Percentiles rank a stretch among this genome's conserved stretches.
Conservation (phyloP, 2,888 invertebrate genomes). For the Unio delphinus region DNA sequence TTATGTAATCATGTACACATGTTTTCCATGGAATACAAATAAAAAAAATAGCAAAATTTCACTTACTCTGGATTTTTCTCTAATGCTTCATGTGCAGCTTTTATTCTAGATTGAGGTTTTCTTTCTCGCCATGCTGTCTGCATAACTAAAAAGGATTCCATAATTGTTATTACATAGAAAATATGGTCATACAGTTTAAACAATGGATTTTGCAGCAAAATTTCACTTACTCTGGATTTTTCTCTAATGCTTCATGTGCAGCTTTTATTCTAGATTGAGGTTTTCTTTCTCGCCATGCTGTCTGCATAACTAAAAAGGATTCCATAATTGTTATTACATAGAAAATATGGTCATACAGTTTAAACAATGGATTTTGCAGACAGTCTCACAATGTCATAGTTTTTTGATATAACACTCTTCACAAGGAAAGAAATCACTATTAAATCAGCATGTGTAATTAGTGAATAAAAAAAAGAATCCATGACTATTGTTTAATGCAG, state of each 20-base stretch:
- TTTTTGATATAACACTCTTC: too few species aligned
- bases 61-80: slow-evolving; percentile 84
- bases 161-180: not conserved
- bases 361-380: not conserved
- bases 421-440: too few species aligned
- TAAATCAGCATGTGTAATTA: too few species aligned
- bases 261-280: slow-evolving; percentile 90
- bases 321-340: not conserved
- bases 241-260: slow-evolving; percentile 89
- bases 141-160: slow-evolving; percentile 78
- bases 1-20: too few species aligned
- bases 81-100: slow-evolving; percentile 90
- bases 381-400: too few species aligned
- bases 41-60: slow-evolving; percentile 1
- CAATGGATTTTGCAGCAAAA: not conserved
- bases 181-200: not conserved
- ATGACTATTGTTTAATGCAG: too few species aligned
- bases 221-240: slow-evolving; percentile 80
- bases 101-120: slow-evolving; percentile 90
- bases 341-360: not conserved
- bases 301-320: slow-evolving; percentile 83
- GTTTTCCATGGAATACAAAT: too few species aligned
- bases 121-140: slow-evolving; percentile 97
- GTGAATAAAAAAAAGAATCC: too few species aligned
- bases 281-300: slow-evolving; percentile 96